Base-by-base conservation (phyloP, 2,797 vertebrate genomes). In the Falco naumanni region DNA sequence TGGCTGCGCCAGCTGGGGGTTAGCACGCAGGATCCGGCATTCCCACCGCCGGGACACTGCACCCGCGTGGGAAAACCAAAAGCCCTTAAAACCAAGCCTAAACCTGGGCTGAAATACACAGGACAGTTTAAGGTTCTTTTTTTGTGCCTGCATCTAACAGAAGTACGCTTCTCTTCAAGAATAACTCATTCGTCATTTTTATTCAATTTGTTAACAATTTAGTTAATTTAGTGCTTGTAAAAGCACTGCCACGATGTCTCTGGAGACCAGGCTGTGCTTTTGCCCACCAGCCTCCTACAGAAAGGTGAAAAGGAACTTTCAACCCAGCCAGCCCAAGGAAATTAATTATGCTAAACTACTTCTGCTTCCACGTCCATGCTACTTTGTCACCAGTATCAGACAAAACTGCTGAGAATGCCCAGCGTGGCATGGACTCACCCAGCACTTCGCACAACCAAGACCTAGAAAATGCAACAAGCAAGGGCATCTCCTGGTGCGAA, bases 81-180 rank as follows among this genome's bases (percentile, higher is more conserved):
- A 5, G 0, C 6, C 26, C 1, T 8, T 13, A 33, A 9, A 70
- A 20, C 13, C 8, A 0, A 11, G 28, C 50, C n/a, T 22, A 33
- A 37, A 29, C 7, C 54, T 6, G 21, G 16, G 48, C 61, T 83
- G 79, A 74, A 37, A 54, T 5, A 9, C 25, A 8, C 8, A 8
- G 33, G 5, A 41, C 0, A 7, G 28, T 1, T 6, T 16, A 66
- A 26, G 37, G 50, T 10, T 59, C 34, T 28, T 59, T 59, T 13
- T 41, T 5, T 43, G 75, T 29, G 1, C 28, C 31, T 17, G 19
- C 22, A 51, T 43, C 37, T 39, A 29, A 43, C 13, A 61, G 47
- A 28, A n/a, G 29, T 16, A 31, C 0, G 0, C 2, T 51, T 37
- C 29, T 64, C 21, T 21, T 71, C 18, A 11, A 48, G 33, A 59